These are phyloP conservation scores for Sipha flava DNA, from an alignment of 1,140 invertebrate species.

Conservation along the genomic window DNA sequence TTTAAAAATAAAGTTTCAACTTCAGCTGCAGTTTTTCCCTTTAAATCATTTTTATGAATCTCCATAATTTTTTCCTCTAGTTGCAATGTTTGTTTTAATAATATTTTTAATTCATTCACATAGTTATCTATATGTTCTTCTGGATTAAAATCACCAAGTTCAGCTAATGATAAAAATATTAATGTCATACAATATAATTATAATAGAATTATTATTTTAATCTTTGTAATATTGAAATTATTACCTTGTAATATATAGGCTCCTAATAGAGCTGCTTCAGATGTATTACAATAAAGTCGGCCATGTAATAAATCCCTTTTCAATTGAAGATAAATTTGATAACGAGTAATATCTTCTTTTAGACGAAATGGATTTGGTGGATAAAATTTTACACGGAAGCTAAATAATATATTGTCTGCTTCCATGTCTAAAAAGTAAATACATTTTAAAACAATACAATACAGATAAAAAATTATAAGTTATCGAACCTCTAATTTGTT, in stretches of 20 bases:
- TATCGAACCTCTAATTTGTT: conserved; percentile 82
- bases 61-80: conserved; percentile 87
- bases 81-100: conserved; percentile 80
- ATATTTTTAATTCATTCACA: conserved; percentile 79
- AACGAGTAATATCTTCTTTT: conserved; percentile 79
- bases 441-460: not conserved
- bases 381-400: conserved; percentile 90
- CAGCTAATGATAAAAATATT: conserved; percentile 54
- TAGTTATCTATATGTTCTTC: conserved; percentile 82
- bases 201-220: not conserved
- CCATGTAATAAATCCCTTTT: conserved; percentile 91
- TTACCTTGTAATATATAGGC: conserved; percentile 90
- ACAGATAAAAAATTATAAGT: not conserved
- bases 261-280: conserved; percentile 80
- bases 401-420: conserved; percentile 65
- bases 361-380: conserved; percentile 77
- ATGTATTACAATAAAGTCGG: conserved; percentile 78
- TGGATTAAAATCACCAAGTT: conserved; percentile 88
- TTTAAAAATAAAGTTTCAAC: conserved; percentile 78
- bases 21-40: conserved; percentile 61
- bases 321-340: conserved; percentile 88
- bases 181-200: not conserved
- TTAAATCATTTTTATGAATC: conserved; percentile 70
- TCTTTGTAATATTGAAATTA: not conserved
- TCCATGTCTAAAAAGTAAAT: conserved; percentile 60